These are phyloP conservation scores for Himalopsyche anomala DNA, from an alignment of 2,888 invertebrate genomes.

Conservation along the genomic window DNA sequence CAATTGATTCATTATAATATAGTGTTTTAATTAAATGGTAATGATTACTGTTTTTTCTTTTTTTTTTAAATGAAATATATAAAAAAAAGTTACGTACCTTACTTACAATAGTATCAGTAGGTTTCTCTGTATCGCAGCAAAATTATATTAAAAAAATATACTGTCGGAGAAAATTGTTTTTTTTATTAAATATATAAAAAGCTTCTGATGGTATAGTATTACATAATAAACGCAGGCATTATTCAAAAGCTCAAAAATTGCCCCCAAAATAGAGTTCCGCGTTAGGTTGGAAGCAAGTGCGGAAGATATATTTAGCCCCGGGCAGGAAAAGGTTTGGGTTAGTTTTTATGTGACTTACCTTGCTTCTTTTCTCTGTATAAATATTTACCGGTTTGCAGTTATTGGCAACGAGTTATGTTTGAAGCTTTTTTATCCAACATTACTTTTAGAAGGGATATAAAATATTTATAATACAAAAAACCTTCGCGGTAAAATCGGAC, in stretches of 20 bases:
- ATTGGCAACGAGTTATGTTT: neutral
- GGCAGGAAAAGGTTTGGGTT: conserved; percentile 26
- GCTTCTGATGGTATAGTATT: neutral
- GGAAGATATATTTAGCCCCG: conserved; percentile 4
- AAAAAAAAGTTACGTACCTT: no score
- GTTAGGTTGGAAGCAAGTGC: neutral
- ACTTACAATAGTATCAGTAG: no score
- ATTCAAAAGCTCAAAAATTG: conserved; percentile 30
- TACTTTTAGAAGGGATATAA: no score
- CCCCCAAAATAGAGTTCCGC: conserved; percentile 1
- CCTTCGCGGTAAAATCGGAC: neutral
- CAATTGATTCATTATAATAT: no score
- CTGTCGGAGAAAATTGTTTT: neutral
- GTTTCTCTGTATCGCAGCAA: no score
- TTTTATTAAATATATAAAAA: neutral
- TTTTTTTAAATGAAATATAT: no score
- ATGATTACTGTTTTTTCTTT: no score
- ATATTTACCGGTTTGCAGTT: conserved; percentile 16
- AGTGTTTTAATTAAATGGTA: no score
- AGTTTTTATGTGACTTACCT: conserved; percentile 30
- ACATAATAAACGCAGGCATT: neutral
- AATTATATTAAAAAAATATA: no score
- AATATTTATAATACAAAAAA: neutral
- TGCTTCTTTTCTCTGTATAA: conserved; percentile 13
- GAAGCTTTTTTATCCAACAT: no score